Evolutionary conservation across 2,797 vertebrate genomes (phyloP).

Genomic region (Florisuga fusca): DNA sequence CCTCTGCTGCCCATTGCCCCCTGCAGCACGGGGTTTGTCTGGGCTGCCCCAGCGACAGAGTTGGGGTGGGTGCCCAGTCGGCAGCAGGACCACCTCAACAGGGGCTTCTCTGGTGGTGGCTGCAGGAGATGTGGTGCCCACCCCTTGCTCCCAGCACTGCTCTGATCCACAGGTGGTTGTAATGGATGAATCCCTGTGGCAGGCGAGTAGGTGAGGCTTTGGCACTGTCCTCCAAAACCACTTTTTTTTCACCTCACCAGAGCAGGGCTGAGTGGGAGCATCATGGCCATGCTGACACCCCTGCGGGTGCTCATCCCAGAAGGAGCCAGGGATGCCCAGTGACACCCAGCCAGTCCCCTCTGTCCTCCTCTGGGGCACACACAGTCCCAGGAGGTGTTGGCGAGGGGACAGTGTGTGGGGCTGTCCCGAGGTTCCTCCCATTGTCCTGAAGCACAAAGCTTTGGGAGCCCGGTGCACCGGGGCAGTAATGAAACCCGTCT

Average conservation of each 20-base stretch:
- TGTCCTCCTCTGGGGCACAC: fast-evolving
- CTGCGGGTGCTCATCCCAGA: neutral
- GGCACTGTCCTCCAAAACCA: neutral
- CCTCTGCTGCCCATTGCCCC: neutral
- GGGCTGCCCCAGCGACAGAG: fast-evolving
- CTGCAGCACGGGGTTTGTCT: fast-evolving
- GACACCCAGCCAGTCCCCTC: fast-evolving
- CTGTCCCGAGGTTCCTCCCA: neutral
- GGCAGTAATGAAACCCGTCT: constrained; percentile 77
- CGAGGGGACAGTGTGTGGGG: fast-evolving
- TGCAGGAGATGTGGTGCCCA: neutral
- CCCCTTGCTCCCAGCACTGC: neutral
- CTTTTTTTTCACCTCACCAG: neutral
- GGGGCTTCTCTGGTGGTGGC: fast-evolving
- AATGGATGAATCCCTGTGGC: neutral
- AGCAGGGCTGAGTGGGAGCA: neutral
- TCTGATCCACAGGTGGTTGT: neutral
- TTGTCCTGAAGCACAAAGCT: neutral
- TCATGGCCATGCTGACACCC: fast-evolving
- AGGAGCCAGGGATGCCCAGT: fast-evolving
- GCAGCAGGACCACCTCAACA: too few relatives aligned
- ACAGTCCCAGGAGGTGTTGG: neutral
- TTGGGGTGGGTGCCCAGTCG: neutral
- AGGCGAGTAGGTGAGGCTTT: neutral
- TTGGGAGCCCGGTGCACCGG: constrained; percentile 2